phyloP scores from a whole-genome alignment of 1,140 invertebrate species.

The Euwallacea fornicatus region DNA sequence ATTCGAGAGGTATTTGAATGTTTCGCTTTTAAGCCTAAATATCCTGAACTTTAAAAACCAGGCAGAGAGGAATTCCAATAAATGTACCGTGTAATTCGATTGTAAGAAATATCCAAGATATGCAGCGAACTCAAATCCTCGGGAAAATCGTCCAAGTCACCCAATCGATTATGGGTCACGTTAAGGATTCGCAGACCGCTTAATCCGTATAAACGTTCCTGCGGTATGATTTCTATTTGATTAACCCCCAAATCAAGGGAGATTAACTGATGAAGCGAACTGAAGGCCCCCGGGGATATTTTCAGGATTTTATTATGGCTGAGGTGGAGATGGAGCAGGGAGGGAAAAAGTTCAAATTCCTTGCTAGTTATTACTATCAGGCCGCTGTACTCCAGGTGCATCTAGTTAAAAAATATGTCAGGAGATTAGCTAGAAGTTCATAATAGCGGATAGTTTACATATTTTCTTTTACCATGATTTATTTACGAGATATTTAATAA shows the following conservation, averaged over 20 bases:
- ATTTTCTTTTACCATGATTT: too few species aligned
- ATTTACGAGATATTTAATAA: background rate
- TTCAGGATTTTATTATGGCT: conserved; percentile 74
- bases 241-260: conserved; percentile 82
- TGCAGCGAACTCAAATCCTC: conserved; percentile 74
- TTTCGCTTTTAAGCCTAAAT: conserved; percentile 67
- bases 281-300: conserved; percentile 83
- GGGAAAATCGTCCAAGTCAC: conserved; percentile 82
- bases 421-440: background rate
- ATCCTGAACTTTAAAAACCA: too few species aligned
- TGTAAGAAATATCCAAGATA: conserved; percentile 79
- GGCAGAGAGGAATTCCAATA: background rate
- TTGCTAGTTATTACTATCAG: conserved; percentile 82
- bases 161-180: conserved; percentile 78
- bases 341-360: conserved; percentile 85
- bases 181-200: conserved; percentile 73
- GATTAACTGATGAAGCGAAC: conserved; percentile 71
- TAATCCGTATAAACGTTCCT: conserved; percentile 81
- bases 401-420: conserved; percentile 12
- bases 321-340: conserved; percentile 74
- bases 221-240: conserved; percentile 79
- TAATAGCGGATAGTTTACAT: too few species aligned
- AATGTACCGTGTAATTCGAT: conserved; percentile 57
- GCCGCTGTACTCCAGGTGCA: conserved; percentile 81
- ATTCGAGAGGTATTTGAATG: conserved; percentile 73